A percentile compares a stretch with the other conserved stretches of the same genome.
Evolutionary conservation across 2,797 vertebrate species (phyloP).

Genomic region (Macropus fuliginosus): DNA sequence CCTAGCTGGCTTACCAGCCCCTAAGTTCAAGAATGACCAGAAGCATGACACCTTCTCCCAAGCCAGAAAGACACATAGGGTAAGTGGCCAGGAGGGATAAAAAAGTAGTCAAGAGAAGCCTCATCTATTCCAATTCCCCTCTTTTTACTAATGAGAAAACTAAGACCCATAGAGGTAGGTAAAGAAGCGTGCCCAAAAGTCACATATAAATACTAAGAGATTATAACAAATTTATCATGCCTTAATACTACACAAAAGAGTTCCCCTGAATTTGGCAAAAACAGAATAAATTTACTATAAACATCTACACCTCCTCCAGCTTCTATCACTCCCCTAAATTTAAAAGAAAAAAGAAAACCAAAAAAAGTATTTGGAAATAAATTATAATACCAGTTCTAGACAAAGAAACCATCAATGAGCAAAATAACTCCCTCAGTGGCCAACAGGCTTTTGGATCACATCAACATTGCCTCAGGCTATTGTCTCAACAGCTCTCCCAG

Average conservation of each 20-base stretch:
- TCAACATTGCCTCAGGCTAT: conserved; percentile 35
- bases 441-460: conserved; percentile 1
- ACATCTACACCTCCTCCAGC: neutral
- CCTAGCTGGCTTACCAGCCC: neutral
- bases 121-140: neutral
- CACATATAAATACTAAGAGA: neutral
- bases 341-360: neutral
- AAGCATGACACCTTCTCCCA: no score
- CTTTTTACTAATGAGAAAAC: conserved; percentile 5
- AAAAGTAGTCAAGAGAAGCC: neutral
- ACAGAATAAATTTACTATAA: neutral
- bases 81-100: neutral
- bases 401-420: conserved; percentile 38
- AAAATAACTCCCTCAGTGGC: conserved; percentile 34
- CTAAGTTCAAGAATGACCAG: no score
- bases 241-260: neutral
- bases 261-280: neutral
- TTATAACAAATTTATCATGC: neutral
- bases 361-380: neutral
- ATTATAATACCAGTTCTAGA: neutral
- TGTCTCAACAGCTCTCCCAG: conserved; percentile 44
- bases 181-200: neutral
- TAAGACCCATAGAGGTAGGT: neutral
- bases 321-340: neutral
- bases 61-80: neutral